Conservation (phyloP, 2,113 vertebrate genomes). For the Chlorocebus sabaeus region DNA sequence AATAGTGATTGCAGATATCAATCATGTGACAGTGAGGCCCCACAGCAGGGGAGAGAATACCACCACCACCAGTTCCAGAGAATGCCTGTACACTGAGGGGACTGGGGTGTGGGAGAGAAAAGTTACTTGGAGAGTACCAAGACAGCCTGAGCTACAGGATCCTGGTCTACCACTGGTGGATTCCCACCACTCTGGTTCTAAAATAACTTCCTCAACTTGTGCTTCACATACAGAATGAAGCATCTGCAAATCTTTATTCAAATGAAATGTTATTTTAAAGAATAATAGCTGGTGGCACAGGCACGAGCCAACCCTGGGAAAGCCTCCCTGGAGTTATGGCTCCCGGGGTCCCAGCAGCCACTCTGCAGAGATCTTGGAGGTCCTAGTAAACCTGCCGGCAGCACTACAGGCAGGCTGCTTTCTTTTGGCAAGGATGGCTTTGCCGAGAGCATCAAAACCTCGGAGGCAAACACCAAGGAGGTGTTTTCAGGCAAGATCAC, state of each 20-base stretch:
- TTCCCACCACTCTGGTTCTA: background rate
- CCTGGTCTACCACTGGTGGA: background rate
- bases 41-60: background rate
- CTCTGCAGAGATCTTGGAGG: conserved; percentile 84
- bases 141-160: background rate
- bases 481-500: conserved; percentile 90
- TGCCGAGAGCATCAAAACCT: conserved; percentile 90
- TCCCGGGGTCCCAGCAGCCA: background rate
- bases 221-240: background rate
- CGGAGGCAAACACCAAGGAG: conserved; percentile 85
- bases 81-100: background rate
- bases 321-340: background rate
- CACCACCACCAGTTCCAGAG: background rate
- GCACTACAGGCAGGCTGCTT: conserved; percentile 84
- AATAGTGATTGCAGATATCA: background rate
- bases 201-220: background rate
- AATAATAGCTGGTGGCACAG: background rate
- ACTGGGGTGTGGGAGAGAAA: rapidly evolving
- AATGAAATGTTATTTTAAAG: background rate
- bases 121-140: background rate
- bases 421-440: conserved; percentile 90
- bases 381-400: conserved; percentile 85
- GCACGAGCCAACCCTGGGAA: background rate
- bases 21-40: background rate
- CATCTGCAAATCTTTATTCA: background rate